Percentiles rank a stretch among this genome's conserved stretches.
phyloP scores from a whole-genome alignment of 2,113 vertebrate species.

The Calidris pygmaea region DNA sequence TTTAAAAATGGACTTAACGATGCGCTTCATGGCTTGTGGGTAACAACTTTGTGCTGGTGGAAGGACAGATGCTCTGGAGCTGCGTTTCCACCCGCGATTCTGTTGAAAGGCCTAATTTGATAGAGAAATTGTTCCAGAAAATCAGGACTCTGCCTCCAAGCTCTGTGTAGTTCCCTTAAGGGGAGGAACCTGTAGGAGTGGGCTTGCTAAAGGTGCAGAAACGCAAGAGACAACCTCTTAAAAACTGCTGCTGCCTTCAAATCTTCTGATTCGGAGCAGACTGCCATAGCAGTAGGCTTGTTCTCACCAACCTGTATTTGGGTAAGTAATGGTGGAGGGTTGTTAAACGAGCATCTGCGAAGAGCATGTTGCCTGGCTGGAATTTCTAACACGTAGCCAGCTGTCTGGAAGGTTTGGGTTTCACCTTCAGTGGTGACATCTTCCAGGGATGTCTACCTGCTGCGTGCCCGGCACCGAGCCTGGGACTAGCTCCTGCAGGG shows the following conservation, averaged over 20 bases:
- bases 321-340: not conserved
- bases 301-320: not conserved
- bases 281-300: not conserved
- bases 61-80: not conserved
- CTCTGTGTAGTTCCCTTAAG: no score
- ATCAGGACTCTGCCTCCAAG: not conserved
- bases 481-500: not conserved
- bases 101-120: not conserved
- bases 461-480: rapidly evolving
- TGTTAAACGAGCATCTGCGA: not conserved
- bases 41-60: not conserved
- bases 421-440: not conserved
- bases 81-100: not conserved
- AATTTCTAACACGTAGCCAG: not conserved
- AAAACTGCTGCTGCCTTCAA: not conserved
- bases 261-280: rapidly evolving
- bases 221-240: not conserved
- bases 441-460: not conserved
- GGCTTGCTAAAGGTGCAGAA: not conserved
- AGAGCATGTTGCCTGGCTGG: not conserved
- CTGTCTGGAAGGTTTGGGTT: not conserved
- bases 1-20: not conserved
- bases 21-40: not conserved
- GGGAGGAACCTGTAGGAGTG: not conserved
- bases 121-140: not conserved